These are phyloP conservation scores for Panagrolaimus sp. DNA, from an alignment of 1,140 invertebrate species.

Conservation along the genomic window DNA sequence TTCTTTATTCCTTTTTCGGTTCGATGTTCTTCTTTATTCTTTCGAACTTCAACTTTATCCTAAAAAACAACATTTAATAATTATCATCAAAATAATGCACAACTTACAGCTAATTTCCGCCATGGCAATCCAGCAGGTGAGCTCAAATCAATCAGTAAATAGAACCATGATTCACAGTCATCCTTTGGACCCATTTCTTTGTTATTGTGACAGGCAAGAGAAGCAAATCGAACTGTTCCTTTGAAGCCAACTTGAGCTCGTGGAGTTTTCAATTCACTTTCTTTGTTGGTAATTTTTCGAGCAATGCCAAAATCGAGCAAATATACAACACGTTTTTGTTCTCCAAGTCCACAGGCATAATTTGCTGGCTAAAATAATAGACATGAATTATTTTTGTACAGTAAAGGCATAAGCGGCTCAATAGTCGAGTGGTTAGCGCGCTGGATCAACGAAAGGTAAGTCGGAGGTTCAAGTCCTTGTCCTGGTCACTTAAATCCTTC, in stretches of 20 bases:
- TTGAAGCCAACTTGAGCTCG: constrained; percentile 22
- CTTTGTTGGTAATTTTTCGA: constrained; percentile 18
- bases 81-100: too few species aligned
- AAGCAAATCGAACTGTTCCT: constrained; percentile 25
- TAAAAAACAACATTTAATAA: too few species aligned
- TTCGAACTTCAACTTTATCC: constrained; percentile 26
- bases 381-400: too few species aligned
- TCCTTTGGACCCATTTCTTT: constrained; percentile 37
- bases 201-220: constrained; percentile 28
- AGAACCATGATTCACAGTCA: constrained; percentile 45
- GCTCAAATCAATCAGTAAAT: constrained; percentile 32
- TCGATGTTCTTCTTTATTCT: constrained; percentile 32
- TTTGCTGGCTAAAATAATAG: too few species aligned
- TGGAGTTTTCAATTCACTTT: constrained; percentile 22
- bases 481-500: too few species aligned
- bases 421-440: too few species aligned
- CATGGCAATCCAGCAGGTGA: constrained; percentile 28
- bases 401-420: too few species aligned
- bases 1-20: constrained; percentile 4
- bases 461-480: too few species aligned
- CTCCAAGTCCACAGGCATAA: constrained; percentile 32
- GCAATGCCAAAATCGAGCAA: constrained; percentile 29
- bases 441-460: too few species aligned
- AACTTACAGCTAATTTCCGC: too few species aligned
- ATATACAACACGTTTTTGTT: constrained; percentile 19